A percentile compares a stretch with the other conserved stretches of the same genome.
Evolutionary conservation across 92 coral and sea anemone species (phyloP).

Genomic region (Muricea muricata): DNA sequence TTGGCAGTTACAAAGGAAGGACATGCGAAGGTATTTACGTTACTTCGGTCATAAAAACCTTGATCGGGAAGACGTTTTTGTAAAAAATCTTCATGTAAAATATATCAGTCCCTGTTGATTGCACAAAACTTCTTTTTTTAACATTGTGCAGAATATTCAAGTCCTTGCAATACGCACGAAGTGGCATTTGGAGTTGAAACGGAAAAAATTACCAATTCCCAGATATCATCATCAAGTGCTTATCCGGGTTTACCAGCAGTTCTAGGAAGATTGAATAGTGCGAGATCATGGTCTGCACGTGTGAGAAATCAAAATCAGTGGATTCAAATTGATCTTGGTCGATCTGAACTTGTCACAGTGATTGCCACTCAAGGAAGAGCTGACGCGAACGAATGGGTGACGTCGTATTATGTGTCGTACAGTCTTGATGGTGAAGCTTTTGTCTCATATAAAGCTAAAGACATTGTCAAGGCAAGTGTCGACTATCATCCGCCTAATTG

Average conservation of each 20-base stretch:
- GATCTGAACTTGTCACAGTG: constrained; percentile 70
- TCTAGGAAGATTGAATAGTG: constrained; percentile 78
- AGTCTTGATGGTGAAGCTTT: constrained; percentile 58
- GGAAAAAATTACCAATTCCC: constrained; percentile 75
- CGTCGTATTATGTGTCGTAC: constrained; percentile 75
- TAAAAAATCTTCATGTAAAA: no score
- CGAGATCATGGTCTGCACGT: constrained; percentile 81
- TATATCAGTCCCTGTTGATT: background rate
- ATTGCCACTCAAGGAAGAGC: constrained; percentile 89
- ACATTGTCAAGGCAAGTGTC: constrained; percentile 68
- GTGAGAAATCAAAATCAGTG: constrained; percentile 73
- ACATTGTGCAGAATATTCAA: background rate
- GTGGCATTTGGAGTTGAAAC: constrained; percentile 81
- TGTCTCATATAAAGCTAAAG: constrained; percentile 71
- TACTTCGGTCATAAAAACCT: no score
- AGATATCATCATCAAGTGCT: constrained; percentile 79
- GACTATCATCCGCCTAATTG: no score
- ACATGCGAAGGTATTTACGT: background rate
- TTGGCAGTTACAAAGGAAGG: background rate
- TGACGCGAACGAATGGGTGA: constrained; percentile 87
- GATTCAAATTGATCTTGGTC: constrained; percentile 76
- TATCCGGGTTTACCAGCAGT: constrained; percentile 74
- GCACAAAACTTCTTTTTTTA: background rate
- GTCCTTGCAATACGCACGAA: background rate
- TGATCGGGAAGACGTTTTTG: no score